Percentiles rank a stretch among this genome's conserved stretches.
phyloP scores from a whole-genome alignment of 2,888 invertebrate species.

The Netelia fuscicornis region DNA sequence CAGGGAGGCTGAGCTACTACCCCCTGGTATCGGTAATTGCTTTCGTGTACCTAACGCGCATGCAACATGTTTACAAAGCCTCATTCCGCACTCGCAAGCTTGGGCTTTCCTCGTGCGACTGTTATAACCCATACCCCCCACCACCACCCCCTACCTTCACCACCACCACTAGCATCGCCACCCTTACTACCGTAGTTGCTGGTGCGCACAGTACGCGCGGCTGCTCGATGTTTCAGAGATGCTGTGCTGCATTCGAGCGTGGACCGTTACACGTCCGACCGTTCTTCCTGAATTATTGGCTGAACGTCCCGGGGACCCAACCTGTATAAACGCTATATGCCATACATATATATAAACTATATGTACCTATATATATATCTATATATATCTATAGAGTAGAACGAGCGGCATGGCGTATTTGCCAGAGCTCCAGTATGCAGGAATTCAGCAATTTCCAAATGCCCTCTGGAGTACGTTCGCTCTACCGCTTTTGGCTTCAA shows the following conservation, averaged over 20 bases:
- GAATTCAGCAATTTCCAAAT: conserved; percentile 66
- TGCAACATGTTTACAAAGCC: conserved; percentile 67
- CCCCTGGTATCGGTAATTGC: conserved; percentile 63
- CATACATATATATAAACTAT: conserved; percentile 1
- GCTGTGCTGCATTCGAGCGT: conserved; percentile 54
- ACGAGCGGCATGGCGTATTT: conserved; percentile 59
- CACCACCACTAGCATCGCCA: not conserved
- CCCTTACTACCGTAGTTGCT: not conserved
- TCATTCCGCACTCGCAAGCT: conserved; percentile 51
- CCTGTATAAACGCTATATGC: not conserved
- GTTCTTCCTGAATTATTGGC: conserved; percentile 66
- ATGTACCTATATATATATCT: not conserved
- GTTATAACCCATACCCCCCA: conserved; percentile 13
- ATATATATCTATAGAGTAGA: conserved; percentile 34
- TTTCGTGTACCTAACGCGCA: conserved; percentile 63
- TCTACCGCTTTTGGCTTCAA: conserved; percentile 54
- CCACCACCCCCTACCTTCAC: not conserved
- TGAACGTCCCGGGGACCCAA: conserved; percentile 50
- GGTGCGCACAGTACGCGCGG: conserved; percentile 19
- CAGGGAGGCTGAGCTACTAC: conserved; percentile 15
- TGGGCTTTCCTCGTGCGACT: conserved; percentile 31
- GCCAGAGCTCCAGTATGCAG: conserved; percentile 57
- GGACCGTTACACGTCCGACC: conserved; percentile 59
- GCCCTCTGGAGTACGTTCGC: conserved; percentile 54
- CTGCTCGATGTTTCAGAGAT: conserved; percentile 59